Base-by-base conservation (phyloP, 2,888 invertebrate species). In the Heliconius hortense region DNA sequence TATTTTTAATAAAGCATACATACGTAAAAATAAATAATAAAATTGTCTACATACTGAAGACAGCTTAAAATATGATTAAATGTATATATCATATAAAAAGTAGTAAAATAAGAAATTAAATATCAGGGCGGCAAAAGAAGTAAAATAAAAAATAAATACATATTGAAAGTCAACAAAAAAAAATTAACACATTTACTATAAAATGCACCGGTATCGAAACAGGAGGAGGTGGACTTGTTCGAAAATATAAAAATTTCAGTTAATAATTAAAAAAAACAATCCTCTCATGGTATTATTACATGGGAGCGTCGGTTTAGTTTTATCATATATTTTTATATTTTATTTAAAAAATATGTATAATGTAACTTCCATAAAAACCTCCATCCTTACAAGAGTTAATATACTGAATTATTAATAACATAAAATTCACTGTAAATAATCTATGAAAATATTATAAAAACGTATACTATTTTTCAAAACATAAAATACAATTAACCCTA, bases 191-290 rank as follows among this genome's bases (percentile, higher is more conserved):
- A 56, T 59, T 26, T 53, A 48, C 35, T 39, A 48, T 71, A 53
- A 71, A 72, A 35, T 26, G 71, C 62, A 73, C 74, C 85, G 85
- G 84, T 87, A 84, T 84, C 87, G 89, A 90, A 93, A 93, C 93
- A 93, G 93, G 93, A 91, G 93, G 93, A 93, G 93, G 93, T 92
- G 86, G 86, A 87, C 87, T 86, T 88, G 82, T 84, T 84, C 83
- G 80, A 85, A 86, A 87, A 82, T 84, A 85, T 85, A 85, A 83
- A 84, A 82, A 18, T 77, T 78, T 79, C 76, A 71, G 76, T 83
- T 74, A 81, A 74, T 67, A 76, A 78, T 78, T 11, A 78, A 75
- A 43, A 82, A 82, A 82, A 84, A 82, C 78, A 88, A 90, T 92
- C 91, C 92, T 90, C 91, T 92, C 92, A 91, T 92, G 91, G 91